Evolutionary conservation across 2,113 vertebrate genomes (phyloP).

Genomic region (Saguinus midas): DNA sequence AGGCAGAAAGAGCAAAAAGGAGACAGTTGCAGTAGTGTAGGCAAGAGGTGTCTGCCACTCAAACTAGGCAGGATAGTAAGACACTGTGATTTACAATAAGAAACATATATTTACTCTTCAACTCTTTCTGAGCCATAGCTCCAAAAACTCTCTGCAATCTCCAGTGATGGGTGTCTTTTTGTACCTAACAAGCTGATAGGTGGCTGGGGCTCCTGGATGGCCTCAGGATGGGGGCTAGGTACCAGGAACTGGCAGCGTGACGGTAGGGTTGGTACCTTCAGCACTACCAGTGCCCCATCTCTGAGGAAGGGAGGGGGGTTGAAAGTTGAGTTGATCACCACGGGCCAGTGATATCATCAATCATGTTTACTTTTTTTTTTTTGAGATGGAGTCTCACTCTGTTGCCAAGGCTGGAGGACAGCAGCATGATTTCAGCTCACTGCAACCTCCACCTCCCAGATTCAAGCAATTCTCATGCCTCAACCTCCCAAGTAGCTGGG

Average conservation of each 20-base stretch:
- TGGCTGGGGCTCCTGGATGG: background rate
- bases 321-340: background rate
- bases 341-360: background rate
- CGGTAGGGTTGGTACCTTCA: background rate
- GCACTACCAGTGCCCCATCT: background rate
- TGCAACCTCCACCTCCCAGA: too few species aligned
- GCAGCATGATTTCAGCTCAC: too few species aligned
- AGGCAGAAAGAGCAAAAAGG: background rate
- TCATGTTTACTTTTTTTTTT: too few species aligned
- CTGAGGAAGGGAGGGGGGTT: background rate
- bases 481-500: too few species aligned
- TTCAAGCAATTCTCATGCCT: too few species aligned
- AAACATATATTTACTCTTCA: background rate
- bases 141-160: background rate
- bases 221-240: background rate
- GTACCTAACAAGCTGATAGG: background rate
- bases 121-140: background rate
- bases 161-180: background rate
- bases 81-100: background rate
- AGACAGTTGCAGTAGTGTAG: background rate
- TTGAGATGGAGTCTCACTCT: too few species aligned
- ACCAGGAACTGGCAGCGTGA: background rate
- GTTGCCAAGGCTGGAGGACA: too few species aligned
- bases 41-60: background rate
- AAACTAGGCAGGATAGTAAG: background rate